These are phyloP conservation scores for Bicyclus anynana DNA, from an alignment of 1,140 invertebrate species.

Conservation along the genomic window DNA sequence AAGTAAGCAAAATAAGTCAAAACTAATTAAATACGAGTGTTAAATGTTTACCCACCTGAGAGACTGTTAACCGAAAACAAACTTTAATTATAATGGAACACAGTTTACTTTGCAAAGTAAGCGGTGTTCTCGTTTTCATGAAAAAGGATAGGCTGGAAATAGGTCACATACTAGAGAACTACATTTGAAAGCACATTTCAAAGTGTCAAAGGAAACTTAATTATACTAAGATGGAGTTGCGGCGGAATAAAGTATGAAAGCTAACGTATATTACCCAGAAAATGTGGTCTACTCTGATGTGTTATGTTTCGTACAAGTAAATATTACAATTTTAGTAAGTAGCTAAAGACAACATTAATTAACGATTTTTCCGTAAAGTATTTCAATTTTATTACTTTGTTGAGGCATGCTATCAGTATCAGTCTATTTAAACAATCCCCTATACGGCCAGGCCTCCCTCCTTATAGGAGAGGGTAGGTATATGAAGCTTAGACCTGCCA, in stretches of 20 bases:
- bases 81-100: slow-evolving; percentile 5
- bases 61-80: slow-evolving; percentile 5
- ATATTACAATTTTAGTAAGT: no score
- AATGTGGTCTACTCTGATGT: no score
- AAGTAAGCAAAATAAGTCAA: background rate
- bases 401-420: no score
- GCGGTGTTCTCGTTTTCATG: background rate
- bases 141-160: slow-evolving; percentile 24
- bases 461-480: no score
- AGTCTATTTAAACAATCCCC: no score
- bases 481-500: no score
- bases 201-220: slow-evolving; percentile 25
- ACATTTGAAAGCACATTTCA: slow-evolving; percentile 21
- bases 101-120: slow-evolving; percentile 8
- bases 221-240: slow-evolving; percentile 19
- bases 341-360: no score
- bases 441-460: no score
- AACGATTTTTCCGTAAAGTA: no score
- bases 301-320: no score
- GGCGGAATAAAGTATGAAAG: background rate
- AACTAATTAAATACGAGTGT: slow-evolving; percentile 7
- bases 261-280: background rate
- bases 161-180: slow-evolving; percentile 22
- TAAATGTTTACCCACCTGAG: background rate
- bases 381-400: no score